Evolutionary conservation across 2,113 vertebrate genomes (phyloP), one percentile per base, ranked within the genome.

Genomic region (Ictalurus punctatus): DNA sequence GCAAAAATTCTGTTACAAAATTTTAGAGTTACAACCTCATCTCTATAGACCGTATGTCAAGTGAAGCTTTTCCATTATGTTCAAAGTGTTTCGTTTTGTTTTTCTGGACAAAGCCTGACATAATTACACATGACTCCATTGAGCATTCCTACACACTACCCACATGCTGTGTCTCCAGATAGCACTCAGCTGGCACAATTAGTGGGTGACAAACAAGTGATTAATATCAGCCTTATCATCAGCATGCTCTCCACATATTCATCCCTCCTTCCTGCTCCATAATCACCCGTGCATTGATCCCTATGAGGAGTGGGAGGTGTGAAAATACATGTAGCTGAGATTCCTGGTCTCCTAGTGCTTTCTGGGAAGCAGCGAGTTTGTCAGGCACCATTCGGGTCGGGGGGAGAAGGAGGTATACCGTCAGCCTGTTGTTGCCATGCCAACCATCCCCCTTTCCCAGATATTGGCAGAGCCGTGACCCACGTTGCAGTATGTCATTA

Each of bases 191-290:
- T 84, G 86, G 56, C 86, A 34, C 86, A 82, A 73, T 85, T 67
- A 87, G 61, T 74, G 88, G 83, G 88, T 87, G 86, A 91, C 88
- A 87, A 85, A 81, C 80, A 71, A 89, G 86, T 91, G 88, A 87
- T 83, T 86, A 73, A 34, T 74, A 87, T 91, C 81, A 14, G 10
- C 34, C 34, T 40, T 61, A 83, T 61, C 80, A 89, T 83, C 84
- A 48, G 61, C 80, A 48, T 88, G 81, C 83, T 85, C 40, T 74
- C 65, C 84, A 52, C 83, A 78, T 65, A 58, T 67, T 19, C 5
- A 27, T 21, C 52, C 30, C 74, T 65, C 74, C 83, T 54, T 27
- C 16, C 74, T 58, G 30, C 63, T 58, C 74, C n/a, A 86, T 61
- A 71, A 25, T 73, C 81, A 88, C 78, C 63, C 10, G 27, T 37